Percentiles rank a stretch among this genome's conserved stretches.
phyloP scores from a whole-genome alignment of 2,113 vertebrate genomes.

The Daphoenositta chrysoptera region DNA sequence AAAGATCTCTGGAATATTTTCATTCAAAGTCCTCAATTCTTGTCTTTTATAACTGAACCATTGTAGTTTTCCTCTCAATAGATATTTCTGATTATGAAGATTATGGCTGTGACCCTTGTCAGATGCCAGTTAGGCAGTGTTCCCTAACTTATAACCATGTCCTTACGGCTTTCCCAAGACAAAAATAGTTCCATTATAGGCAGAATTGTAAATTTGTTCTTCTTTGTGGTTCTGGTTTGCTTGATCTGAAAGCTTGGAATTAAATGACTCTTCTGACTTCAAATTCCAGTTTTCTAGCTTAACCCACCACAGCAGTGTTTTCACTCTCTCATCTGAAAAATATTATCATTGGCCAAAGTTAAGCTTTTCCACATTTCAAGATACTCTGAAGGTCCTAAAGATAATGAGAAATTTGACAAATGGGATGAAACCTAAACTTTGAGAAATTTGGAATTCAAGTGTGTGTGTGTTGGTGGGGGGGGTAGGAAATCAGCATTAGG shows the following conservation, averaged over 20 bases:
- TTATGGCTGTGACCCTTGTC: background rate
- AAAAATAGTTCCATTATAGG: background rate
- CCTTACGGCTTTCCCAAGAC: background rate
- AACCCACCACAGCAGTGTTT: background rate
- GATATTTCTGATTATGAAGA: background rate
- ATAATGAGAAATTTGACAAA: background rate
- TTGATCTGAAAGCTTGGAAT: background rate
- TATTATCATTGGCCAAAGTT: background rate
- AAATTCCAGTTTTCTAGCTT: background rate
- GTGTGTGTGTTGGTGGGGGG: fast-evolving
- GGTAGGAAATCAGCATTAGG: background rate
- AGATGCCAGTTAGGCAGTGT: background rate
- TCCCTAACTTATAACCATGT: background rate
- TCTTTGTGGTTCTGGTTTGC: background rate
- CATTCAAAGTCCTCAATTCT: background rate
- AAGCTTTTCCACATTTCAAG: background rate
- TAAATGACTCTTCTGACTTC: background rate
- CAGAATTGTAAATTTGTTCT: background rate
- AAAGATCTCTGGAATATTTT: background rate
- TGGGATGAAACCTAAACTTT: background rate
- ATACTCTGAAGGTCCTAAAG: background rate
- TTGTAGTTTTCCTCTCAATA: background rate
- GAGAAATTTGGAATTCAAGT: background rate
- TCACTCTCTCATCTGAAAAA: background rate
- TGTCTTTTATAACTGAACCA: background rate